These are phyloP conservation scores for Noctua janthina DNA, from an alignment of 2,888 invertebrate species.

Conservation along the genomic window DNA sequence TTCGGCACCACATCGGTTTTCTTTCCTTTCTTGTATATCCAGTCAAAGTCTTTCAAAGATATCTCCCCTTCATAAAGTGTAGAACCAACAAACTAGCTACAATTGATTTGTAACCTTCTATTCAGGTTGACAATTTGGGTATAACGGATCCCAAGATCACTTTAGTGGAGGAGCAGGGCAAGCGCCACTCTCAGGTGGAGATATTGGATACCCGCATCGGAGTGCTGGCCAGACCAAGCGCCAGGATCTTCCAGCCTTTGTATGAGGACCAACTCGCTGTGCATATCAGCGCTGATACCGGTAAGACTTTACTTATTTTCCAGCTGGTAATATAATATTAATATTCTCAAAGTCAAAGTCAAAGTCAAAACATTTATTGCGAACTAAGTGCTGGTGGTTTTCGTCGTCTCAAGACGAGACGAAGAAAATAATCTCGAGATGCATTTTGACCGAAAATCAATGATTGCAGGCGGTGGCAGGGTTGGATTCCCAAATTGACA, in stretches of 20 bases:
- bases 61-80: neutral
- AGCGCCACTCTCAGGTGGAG: slow-evolving; percentile 93
- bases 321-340: too few relatives aligned
- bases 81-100: neutral
- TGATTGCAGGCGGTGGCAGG: neutral
- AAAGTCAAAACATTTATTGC: too few relatives aligned
- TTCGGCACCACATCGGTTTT: neutral
- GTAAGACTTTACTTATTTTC: slow-evolving; percentile 68
- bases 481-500: neutral
- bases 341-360: too few relatives aligned
- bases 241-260: slow-evolving; percentile 95
- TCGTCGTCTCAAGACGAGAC: too few relatives aligned
- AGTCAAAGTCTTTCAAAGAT: neutral
- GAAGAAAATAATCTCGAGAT: too few relatives aligned
- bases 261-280: slow-evolving; percentile 95
- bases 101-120: slow-evolving; percentile 4
- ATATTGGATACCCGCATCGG: slow-evolving; percentile 93
- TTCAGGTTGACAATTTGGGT: slow-evolving; percentile 91
- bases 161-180: slow-evolving; percentile 93
- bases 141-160: slow-evolving; percentile 92
- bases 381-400: too few relatives aligned
- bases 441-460: neutral
- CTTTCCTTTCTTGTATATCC: neutral
- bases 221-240: slow-evolving; percentile 94
- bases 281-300: slow-evolving; percentile 91